Conservation (phyloP, 2,113 vertebrate species). For the Cyphomyrus plagiostoma region DNA sequence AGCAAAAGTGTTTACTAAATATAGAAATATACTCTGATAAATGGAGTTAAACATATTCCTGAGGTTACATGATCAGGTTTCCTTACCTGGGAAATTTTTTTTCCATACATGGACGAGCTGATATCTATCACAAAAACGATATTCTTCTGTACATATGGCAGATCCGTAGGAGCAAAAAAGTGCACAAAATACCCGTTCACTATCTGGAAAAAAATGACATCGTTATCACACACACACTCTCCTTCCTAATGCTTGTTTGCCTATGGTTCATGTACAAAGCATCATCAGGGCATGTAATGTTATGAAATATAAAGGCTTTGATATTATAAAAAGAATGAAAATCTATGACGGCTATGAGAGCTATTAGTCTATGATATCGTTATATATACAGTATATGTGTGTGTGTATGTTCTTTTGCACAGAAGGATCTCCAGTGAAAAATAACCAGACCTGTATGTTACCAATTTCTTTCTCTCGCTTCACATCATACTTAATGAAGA, state of each 20-base stretch:
- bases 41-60: background rate
- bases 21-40: background rate
- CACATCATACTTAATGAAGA: conserved; percentile 81
- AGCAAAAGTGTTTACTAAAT: background rate
- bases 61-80: background rate
- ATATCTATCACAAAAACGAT: conserved; percentile 65
- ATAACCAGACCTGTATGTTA: conserved; percentile 72
- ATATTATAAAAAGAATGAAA: background rate
- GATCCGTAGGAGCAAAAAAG: conserved; percentile 56
- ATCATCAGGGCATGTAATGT: background rate
- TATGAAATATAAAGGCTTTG: background rate
- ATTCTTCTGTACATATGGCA: conserved; percentile 55
- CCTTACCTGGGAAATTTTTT: conserved; percentile 53
- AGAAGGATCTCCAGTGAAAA: background rate
- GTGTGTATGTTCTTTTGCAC: background rate
- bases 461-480: conserved; percentile 60
- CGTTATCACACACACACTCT: background rate
- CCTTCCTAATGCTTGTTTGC: background rate
- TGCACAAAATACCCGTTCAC: conserved; percentile 70
- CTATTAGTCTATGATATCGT: background rate
- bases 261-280: background rate
- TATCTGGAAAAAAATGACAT: conserved; percentile 43
- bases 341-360: background rate
- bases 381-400: background rate
- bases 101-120: conserved; percentile 55